Evolutionary conservation across 2,888 invertebrate species (phyloP), one percentile per base, ranked within the genome.

Genomic region (Crocallis elinguaria): DNA sequence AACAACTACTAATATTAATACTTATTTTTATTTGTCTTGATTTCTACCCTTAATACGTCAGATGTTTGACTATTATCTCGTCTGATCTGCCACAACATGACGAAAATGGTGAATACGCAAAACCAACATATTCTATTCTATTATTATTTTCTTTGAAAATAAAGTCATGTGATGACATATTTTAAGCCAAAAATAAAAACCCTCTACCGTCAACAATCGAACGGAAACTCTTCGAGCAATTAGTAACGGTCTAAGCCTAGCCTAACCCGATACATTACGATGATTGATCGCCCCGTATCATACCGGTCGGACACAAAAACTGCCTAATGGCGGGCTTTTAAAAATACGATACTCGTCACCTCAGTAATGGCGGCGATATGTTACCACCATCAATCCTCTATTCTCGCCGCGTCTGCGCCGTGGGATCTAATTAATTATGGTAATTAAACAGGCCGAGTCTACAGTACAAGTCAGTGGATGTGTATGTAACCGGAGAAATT

Each of bases 341-440:
- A 85, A 83, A 82, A 77, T 77, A 78, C 75, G 72, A 73, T 72
- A 78, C 73, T 84, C 85, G 86, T 86, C 88, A 86, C 86, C 78
- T 82, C 66, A 62, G 73, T 85, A 84, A 84, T 88, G 86, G 79
- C 82, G 70, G 82, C 85, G 79, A 88, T 88, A 87, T 84, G 87
- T 89, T 82, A 82, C 84, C 72, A 69, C 71, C 87, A 88, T 88
- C 86, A 86, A 86, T 89, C 86, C 73, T 82, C 88, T 69, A 88
- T 90, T 89, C 89, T 86, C 70, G 71, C 71, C 85, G 80, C 82
- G 88, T 86, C 88, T 80, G 77, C 79, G 79, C 82, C 67, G 73
- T 81, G 83, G 82, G 84, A 80, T 86, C 86, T 85, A 86, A 91
- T 90, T 91, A 88, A 89, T 90, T 90, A 88, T 84, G 83, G 85